These are phyloP conservation scores for Clepsis dumicolana DNA, from an alignment of 2,888 invertebrate genomes.

Conservation along the genomic window DNA sequence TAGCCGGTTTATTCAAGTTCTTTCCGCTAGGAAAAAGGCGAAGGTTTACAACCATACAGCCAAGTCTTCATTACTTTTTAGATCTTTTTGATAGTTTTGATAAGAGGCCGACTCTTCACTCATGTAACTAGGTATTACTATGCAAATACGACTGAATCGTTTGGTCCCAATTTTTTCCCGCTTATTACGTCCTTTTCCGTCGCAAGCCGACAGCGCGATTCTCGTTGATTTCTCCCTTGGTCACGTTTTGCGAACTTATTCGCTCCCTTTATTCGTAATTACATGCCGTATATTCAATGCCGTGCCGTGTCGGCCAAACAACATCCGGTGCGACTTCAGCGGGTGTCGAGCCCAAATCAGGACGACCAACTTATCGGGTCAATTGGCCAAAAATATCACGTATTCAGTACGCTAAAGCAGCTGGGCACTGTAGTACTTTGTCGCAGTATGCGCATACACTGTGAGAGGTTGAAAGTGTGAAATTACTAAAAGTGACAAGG, in stretches of 20 bases:
- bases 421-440: not conserved
- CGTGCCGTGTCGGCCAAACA: conserved; percentile 8
- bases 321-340: conserved; percentile 28
- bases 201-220: not conserved
- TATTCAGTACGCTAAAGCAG: not conserved
- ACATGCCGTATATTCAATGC: conserved; percentile 2
- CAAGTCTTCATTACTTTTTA: no score
- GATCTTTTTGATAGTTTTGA: no score
- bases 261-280: conserved; percentile 14
- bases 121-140: no score
- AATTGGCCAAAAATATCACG: conserved; percentile 1
- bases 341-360: conserved; percentile 5
- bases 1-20: not conserved
- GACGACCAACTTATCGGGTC: not conserved
- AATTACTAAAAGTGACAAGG: not conserved
- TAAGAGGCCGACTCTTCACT: no score
- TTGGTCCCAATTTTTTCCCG: not conserved
- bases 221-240: not conserved
- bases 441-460: not conserved
- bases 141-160: no score
- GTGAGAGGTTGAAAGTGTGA: not conserved
- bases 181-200: not conserved
- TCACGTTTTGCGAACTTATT: conserved; percentile 9
- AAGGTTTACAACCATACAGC: no score
- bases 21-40: no score